Evolutionary conservation across 2,113 vertebrate species (phyloP).

Genomic region (Felis chaus): DNA sequence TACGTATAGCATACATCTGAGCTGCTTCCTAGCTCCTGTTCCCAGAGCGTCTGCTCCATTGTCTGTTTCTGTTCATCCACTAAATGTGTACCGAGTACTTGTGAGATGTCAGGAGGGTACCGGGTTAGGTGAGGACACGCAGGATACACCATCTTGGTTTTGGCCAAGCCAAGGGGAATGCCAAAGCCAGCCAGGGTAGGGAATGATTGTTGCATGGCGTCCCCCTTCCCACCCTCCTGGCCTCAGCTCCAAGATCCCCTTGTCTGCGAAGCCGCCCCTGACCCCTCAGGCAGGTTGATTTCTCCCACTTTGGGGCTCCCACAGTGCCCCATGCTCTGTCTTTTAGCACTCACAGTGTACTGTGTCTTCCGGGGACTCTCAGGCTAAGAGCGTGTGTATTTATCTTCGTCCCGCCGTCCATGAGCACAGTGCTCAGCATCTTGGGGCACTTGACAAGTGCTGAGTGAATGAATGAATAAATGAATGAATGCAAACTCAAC

Average conservation of each 20-base stretch:
- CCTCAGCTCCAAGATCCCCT: background rate
- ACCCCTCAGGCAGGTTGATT: background rate
- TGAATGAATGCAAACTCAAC: background rate
- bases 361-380: background rate
- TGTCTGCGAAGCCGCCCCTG: background rate
- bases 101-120: background rate
- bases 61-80: background rate
- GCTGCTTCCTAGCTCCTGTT: background rate
- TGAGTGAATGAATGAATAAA: background rate
- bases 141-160: background rate
- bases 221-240: background rate
- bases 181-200: background rate
- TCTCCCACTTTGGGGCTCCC: background rate
- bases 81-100: too few species aligned
- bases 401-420: background rate
- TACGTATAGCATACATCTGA: background rate
- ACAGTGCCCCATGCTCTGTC: background rate
- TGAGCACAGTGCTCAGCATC: background rate
- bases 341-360: background rate
- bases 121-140: background rate
- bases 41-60: rapidly evolving
- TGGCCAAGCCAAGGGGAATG: background rate
- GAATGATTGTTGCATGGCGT: background rate
- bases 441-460: background rate
- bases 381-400: background rate